A percentile compares a stretch with the other conserved stretches of the same genome.
Evolutionary conservation across 2,797 vertebrate genomes (phyloP).

Genomic region (Hyperoplus lanceolatus): DNA sequence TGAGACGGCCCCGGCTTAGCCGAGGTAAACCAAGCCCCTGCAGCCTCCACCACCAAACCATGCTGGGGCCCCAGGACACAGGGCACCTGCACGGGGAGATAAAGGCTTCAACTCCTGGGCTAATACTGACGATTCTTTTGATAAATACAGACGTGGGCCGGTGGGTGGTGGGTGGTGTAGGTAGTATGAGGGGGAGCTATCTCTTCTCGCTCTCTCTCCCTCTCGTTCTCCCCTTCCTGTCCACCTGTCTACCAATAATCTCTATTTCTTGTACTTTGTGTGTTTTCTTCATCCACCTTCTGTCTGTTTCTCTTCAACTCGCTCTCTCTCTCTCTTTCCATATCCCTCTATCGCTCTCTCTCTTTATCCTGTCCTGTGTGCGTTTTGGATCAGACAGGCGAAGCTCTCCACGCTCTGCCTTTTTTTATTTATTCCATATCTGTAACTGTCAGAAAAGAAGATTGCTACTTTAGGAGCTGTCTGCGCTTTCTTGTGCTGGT

Average conservation of each 20-base stretch:
- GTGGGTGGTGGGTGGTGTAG: slow-evolving; percentile 44
- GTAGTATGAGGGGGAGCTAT: slow-evolving; percentile 53
- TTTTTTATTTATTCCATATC: slow-evolving; percentile 87
- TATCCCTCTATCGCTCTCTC: slow-evolving; percentile 39
- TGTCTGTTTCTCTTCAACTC: slow-evolving; percentile 48
- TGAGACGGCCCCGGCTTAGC: slow-evolving; percentile 70
- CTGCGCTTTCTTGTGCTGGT: slow-evolving; percentile 78
- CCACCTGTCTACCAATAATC: slow-evolving; percentile 77
- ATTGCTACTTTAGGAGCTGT: slow-evolving; percentile 84
- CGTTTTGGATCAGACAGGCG: slow-evolving; percentile 82
- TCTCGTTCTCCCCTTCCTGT: slow-evolving; percentile 64
- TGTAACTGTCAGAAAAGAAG: slow-evolving; percentile 85
- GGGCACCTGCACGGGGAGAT: slow-evolving; percentile 86
- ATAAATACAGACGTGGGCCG: slow-evolving; percentile 82
- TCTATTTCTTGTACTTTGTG: slow-evolving; percentile 73
- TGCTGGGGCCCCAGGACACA: slow-evolving; percentile 76
- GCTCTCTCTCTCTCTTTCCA: slow-evolving; percentile 27
- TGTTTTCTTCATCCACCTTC: slow-evolving; percentile 61
- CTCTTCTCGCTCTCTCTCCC: slow-evolving; percentile 58
- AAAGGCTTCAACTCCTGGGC: slow-evolving; percentile 87
- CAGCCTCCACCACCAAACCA: slow-evolving; percentile 70
- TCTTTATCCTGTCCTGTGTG: slow-evolving; percentile 76
- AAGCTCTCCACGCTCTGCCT: slow-evolving; percentile 75
- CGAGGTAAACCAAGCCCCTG: slow-evolving; percentile 58
- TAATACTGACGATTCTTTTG: slow-evolving; percentile 86